Base-by-base conservation (phyloP, 2,113 vertebrate genomes). In the Ceyx cyanopectus region DNA sequence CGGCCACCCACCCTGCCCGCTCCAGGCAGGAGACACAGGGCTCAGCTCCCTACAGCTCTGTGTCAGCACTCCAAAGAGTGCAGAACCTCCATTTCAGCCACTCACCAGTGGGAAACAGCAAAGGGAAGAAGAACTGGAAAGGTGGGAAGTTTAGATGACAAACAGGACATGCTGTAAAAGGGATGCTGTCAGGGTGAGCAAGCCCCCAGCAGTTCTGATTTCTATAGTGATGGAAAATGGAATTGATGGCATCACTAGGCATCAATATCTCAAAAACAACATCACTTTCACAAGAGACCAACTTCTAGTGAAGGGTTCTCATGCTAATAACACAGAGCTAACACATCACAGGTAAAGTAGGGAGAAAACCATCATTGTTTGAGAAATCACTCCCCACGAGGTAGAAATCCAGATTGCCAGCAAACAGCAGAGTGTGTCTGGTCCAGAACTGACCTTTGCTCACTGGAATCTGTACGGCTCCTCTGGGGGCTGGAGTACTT, bases 401-500 rank as follows among this genome's bases (percentile, higher is more conserved):
- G 56, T 48, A 46, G 72, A 90, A 87, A 57, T 37, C 4, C 34
- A 85, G 19, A 78, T 0, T 68, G 50, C 6, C 30, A 91, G 26
- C 15, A 91, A 84, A 67, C 37, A 91, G 58, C 61, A 66, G 17
- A 54, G 41, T 2, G 58, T 68, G 68, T 58, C 73, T 83, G 24
- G 53, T 63, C 92, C 80, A 89, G 87, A 93, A 96, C 97, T 85
- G 96, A 99, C 99, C 99, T 98, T 89, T 98, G 98, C 66, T 99
- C 99, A 57, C 98, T 98, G 92, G 99, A 98, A 92, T 99, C 99
- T 45, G 97, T 53, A 69, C 99, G 98, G 93, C 97, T 98, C 94
- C 98, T 99, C 95, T 98, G 97, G 3, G 99, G 99, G 96, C 99
- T 99, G 90, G 97, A 97, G 69, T 98, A 97, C 92, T 99, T 99